These are phyloP conservation scores for Nasua narica DNA, from an alignment of 2,797 vertebrate genomes.

Conservation along the genomic window DNA sequence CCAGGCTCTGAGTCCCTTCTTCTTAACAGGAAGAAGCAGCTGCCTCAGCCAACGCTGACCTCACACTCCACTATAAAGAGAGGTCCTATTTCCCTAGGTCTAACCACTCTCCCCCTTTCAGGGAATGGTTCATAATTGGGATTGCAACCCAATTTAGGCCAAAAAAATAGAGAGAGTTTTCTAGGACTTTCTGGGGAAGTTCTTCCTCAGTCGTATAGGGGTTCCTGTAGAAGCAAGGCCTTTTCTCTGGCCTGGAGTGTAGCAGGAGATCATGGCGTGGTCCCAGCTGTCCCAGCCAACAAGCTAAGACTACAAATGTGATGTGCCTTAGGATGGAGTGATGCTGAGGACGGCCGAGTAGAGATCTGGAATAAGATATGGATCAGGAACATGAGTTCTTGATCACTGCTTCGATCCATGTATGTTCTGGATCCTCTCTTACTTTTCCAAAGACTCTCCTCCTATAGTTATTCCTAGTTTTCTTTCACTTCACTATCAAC, in stretches of 20 bases:
- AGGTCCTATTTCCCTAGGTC: not conserved
- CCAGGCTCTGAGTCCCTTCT: too few species aligned
- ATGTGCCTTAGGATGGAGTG: not conserved
- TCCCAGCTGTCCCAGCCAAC: not conserved
- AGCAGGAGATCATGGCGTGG: not conserved
- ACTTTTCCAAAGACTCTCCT: not conserved
- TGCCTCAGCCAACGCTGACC: not conserved
- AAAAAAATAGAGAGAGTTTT: not conserved
- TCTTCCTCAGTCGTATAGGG: not conserved
- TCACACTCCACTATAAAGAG: not conserved
- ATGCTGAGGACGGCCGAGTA: not conserved
- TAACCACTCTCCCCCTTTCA: not conserved
- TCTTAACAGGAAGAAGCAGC: not conserved
- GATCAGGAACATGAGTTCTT: not conserved
- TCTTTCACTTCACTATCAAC: not conserved
- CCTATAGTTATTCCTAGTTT: not conserved
- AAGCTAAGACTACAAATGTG: not conserved
- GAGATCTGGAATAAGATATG: not conserved
- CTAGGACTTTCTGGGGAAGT: not conserved
- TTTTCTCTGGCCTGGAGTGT: not conserved
- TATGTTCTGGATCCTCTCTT: not conserved
- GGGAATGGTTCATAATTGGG: not conserved
- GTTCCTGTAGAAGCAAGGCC: not conserved
- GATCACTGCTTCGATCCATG: not conserved
- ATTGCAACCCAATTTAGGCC: not conserved